Conservation (phyloP, 2,797 vertebrate genomes). For the Paramormyrops hopkinsi region DNA sequence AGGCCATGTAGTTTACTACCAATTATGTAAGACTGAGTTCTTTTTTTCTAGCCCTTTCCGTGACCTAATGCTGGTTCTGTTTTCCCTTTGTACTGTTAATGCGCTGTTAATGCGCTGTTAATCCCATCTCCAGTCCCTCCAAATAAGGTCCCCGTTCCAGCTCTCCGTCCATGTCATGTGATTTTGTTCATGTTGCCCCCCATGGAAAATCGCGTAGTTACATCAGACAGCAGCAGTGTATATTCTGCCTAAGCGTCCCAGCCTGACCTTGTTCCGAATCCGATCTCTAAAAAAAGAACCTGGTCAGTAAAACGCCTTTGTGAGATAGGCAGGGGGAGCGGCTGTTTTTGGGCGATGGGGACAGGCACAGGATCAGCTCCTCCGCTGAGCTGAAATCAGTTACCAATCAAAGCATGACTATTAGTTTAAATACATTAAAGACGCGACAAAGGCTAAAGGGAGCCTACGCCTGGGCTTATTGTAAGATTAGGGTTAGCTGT, state of each 20-base stretch:
- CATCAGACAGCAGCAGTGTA: not conserved
- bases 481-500: not conserved
- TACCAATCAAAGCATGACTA: not conserved
- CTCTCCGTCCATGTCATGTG: not conserved
- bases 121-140: not conserved
- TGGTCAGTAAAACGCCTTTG: not conserved
- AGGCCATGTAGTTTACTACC: not conserved
- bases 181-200: not conserved
- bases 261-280: not conserved
- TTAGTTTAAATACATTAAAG: not conserved
- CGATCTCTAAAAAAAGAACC: not conserved
- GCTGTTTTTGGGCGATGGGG: not conserved
- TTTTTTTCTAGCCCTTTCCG: not conserved
- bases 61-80: not conserved
- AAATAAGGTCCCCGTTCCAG: not conserved
- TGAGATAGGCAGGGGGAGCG: not conserved
- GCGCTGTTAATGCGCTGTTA: not conserved
- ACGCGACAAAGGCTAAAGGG: not conserved
- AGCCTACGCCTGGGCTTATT: not conserved
- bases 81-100: not conserved
- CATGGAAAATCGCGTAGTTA: not conserved
- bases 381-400: not conserved
- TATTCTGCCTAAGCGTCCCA: not conserved
- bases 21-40: not conserved
- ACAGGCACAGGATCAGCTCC: not conserved